These are phyloP conservation scores for Toxotes jaculatrix DNA, from an alignment of 2,113 vertebrate genomes.

Conservation along the genomic window DNA sequence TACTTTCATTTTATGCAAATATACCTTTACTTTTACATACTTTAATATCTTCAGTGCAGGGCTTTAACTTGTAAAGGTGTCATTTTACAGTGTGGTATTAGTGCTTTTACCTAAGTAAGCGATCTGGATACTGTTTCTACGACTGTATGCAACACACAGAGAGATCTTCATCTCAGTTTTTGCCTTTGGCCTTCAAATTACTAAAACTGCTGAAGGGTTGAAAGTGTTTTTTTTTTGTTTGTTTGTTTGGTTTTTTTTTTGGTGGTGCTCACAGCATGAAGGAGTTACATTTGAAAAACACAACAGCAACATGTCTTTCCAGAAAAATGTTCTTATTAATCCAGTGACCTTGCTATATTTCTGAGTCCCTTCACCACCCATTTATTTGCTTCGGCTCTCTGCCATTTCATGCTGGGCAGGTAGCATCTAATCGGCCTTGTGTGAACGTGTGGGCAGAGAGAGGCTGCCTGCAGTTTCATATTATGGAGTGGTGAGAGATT, in stretches of 20 bases:
- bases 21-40: too few species aligned
- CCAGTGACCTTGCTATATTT: not conserved
- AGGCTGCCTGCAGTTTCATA: conserved; percentile 13
- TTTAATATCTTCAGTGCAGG: too few species aligned
- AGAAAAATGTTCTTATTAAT: conserved; percentile 6
- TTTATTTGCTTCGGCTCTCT: conserved; percentile 15
- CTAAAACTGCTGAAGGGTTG: not conserved
- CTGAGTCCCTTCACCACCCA: not conserved
- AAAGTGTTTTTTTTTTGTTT: not conserved
- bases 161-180: not conserved
- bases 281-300: not conserved
- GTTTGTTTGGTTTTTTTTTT: too few species aligned
- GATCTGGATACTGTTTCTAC: not conserved
- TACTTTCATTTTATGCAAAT: too few species aligned
- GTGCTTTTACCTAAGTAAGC: not conserved
- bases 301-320: not conserved
- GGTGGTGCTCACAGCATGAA: not conserved
- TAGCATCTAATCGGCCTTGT: not conserved
- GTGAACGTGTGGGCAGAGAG: conserved; percentile 31
- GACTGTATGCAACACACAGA: not conserved
- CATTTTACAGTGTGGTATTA: not conserved
- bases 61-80: too few species aligned
- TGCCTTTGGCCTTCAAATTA: not conserved
- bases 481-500: not conserved
- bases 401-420: conserved; percentile 9